Base-by-base conservation (phyloP, 2,888 invertebrate genomes). In the Pharmacophagus antenor region DNA sequence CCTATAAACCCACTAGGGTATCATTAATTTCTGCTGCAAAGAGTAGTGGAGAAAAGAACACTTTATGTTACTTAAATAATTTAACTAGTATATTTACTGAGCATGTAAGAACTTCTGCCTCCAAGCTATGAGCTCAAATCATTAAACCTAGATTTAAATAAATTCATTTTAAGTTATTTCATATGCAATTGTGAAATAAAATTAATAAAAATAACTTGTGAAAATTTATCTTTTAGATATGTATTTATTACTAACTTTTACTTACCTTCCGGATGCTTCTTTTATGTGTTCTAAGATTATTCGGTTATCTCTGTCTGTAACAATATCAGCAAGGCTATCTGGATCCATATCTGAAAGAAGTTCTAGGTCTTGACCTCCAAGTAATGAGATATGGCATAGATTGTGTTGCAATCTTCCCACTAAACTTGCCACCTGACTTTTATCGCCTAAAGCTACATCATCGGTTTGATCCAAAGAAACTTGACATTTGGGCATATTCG, bases 291-390 rank as follows among this genome's bases (percentile, higher is more conserved):
- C 95, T 74, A 95, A 83, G 77, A 96, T 96, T 69, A 94, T 93
- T 79, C 93, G 93, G 79, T 94, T 94, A 67, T 93, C 94, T 78
- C 93, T 93, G 71, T 93, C 94, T 53, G 93, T 93, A 27, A 95
- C 94, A 73, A 97, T 95, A 76, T 97, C 96, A 61, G 95, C 95
- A 72, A 97, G 91, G 65, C 95, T 96, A 67, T 97, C 96, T 7
- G 96, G 96, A 85, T 97, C 96, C 96, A 97, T 97, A 77, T 97
- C 96, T 62, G 96, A 95, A 47, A 97, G 88, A 21, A 96, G 91
- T 77, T 97, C 97, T 79, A 97, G 86, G 76, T 97, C 97, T 65
- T 95, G 94, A 63, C 96, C 96, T 63, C 95, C 95, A 63, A 97
- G 92, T 58, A 96, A 89, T 6, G 96, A 96, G 71, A 97, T 95